phyloP scores from a whole-genome alignment of 2,113 vertebrate species.

The Pelusios castaneus region DNA sequence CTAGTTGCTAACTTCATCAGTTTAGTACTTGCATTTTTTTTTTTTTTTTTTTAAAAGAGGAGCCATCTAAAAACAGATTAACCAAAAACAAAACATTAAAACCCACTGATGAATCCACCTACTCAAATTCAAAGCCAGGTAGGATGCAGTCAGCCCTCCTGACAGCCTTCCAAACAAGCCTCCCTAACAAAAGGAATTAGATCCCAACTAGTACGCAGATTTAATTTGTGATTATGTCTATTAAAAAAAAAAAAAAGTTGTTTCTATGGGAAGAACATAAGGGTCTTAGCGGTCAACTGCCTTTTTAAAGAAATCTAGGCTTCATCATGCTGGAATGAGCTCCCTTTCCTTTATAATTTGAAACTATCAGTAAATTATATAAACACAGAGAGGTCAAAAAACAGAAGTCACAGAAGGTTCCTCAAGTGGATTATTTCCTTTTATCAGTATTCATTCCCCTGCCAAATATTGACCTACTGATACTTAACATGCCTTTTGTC shows the following conservation, averaged over 20 bases:
- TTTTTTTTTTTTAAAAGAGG: neutral
- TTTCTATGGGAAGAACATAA: neutral
- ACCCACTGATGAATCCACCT: neutral
- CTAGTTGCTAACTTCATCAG: neutral
- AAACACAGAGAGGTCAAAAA: neutral
- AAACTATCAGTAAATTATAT: neutral
- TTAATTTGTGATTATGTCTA: neutral
- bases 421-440: neutral
- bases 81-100: neutral
- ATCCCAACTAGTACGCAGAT: neutral
- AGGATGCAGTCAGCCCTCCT: neutral
- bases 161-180: neutral
- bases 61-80: neutral
- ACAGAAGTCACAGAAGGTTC: neutral
- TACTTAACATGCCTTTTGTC: neutral
- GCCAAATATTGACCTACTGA: neutral
- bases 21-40: neutral
- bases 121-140: neutral
- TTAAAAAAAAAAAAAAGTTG: neutral
- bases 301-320: neutral
- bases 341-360: neutral
- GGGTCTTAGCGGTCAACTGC: neutral
- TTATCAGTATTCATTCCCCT: neutral
- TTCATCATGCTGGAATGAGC: neutral
- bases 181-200: neutral